Evolutionary conservation across 2,888 invertebrate species (phyloP), one percentile per base, ranked within the genome.

Genomic region (Leptinotarsa rubiginosa): DNA sequence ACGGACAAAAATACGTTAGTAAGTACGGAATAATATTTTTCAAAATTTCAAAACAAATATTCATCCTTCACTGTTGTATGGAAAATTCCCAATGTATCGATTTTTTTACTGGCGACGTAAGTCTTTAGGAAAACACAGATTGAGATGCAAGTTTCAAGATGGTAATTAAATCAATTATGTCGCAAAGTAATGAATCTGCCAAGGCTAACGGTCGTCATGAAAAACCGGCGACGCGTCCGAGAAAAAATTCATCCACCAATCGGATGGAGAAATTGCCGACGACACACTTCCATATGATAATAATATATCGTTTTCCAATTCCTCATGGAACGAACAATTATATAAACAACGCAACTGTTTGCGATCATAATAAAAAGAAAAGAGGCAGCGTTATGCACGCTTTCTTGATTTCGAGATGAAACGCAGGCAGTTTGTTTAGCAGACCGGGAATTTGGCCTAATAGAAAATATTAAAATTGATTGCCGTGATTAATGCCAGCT

Each of bases 401-500:
- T 85, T 85, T 85, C 85, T 84, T 84, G 83, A 84, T 84, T 83
- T 80, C 69, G 81, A 85, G 84, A 84, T 84, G 84, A 84, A 84
- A 83, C 84, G 81, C 78, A 70, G 75, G 75, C 70, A 75, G 73
- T 79, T 74, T 77, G 73, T 78, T 76, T 79, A 79, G 71, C 79
- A 79, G 79, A 82, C 80, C 82, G 80, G 74, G 78, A 75, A 76
- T 79, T 80, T 78, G 68, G 75, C 77, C 78, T 75, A 68, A 72
- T 79, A 79, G 79, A 79, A 79, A 79, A 79, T 79, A 79, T 79
- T 75, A 76, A 79, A 79, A 79, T 77, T 76, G 75, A 73, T 74
- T 56, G 65, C 70, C 64, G 59, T 70, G 62, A 70, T 70, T 70
- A 66, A 69, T 18, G 56, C 16, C n/a, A 25, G 20, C 22, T 22